Percentiles rank a stretch among this genome's conserved stretches.
Evolutionary conservation across 2,113 vertebrate genomes (phyloP).

Genomic region (Ondatra zibethicus): DNA sequence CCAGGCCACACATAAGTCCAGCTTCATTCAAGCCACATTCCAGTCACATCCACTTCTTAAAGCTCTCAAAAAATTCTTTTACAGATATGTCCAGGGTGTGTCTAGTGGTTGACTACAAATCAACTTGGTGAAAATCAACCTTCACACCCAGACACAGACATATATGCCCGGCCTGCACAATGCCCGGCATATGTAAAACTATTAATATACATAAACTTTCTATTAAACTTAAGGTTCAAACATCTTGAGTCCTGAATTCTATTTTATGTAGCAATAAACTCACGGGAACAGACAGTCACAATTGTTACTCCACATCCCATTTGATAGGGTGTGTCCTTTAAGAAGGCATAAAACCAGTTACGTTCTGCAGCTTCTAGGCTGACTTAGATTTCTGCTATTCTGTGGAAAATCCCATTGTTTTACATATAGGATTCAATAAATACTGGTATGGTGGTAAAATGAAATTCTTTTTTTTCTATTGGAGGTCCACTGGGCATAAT

Average conservation of each 20-base stretch:
- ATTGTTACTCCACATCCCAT: fast-evolving
- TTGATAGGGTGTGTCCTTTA: not conserved
- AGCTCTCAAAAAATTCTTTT: not conserved
- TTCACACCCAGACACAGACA: not conserved
- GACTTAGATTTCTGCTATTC: not conserved
- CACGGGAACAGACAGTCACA: not conserved
- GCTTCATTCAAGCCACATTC: not conserved
- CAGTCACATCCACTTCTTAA: not conserved
- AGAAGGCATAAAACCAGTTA: not conserved
- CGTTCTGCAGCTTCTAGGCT: not conserved
- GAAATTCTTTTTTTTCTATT: not conserved
- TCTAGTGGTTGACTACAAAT: not conserved
- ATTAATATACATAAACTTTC: not conserved
- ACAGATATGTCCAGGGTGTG: not conserved
- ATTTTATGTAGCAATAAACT: not conserved
- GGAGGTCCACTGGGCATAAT: not conserved
- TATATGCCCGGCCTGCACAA: not conserved
- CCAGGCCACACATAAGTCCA: not conserved
- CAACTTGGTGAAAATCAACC: not conserved
- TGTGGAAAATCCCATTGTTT: not conserved
- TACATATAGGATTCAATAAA: not conserved
- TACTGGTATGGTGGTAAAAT: not conserved
- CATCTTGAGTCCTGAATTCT: not conserved
- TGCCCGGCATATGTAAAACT: not conserved
- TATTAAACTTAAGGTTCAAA: not conserved